phyloP scores from a whole-genome alignment of 2,113 vertebrate genomes.

The Bubalus kerabau region DNA sequence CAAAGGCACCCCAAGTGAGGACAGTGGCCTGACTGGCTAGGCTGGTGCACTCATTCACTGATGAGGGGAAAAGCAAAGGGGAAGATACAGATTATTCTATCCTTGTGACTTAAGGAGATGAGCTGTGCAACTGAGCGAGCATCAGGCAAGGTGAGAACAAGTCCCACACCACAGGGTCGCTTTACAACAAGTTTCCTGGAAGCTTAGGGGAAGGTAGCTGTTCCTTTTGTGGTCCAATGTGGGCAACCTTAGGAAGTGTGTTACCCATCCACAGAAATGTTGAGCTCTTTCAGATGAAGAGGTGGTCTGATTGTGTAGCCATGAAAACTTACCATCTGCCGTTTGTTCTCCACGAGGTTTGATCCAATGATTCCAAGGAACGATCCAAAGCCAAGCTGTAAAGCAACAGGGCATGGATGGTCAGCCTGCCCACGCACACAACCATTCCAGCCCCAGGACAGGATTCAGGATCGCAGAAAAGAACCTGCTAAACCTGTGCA shows the following conservation, averaged over 20 bases:
- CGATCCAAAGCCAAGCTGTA: conserved; percentile 97
- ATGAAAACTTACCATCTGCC: conserved; percentile 94
- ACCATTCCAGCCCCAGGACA: background rate
- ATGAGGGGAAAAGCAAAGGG: conserved; percentile 16
- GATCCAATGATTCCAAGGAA: conserved; percentile 98
- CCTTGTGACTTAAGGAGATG: background rate
- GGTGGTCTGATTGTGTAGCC: background rate
- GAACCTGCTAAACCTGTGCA: background rate
- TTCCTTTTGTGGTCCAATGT: background rate
- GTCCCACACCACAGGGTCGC: background rate
- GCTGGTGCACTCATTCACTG: background rate
- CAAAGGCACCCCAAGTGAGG: background rate
- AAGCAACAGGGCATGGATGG: conserved; percentile 65
- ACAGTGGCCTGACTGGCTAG: background rate
- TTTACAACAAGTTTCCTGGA: background rate
- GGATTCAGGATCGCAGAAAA: conserved; percentile 1
- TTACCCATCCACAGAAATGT: background rate
- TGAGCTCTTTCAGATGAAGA: conserved; percentile 31
- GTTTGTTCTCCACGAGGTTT: conserved; percentile 98
- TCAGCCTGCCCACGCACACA: background rate
- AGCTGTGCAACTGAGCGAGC: background rate
- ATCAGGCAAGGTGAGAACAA: background rate
- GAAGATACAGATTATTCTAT: background rate
- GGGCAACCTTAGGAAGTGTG: background rate
- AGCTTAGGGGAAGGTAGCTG: background rate